Percentiles rank a stretch among this genome's conserved stretches.
Conservation (phyloP, 2,888 invertebrate genomes). For the Latrodectus elegans region DNA sequence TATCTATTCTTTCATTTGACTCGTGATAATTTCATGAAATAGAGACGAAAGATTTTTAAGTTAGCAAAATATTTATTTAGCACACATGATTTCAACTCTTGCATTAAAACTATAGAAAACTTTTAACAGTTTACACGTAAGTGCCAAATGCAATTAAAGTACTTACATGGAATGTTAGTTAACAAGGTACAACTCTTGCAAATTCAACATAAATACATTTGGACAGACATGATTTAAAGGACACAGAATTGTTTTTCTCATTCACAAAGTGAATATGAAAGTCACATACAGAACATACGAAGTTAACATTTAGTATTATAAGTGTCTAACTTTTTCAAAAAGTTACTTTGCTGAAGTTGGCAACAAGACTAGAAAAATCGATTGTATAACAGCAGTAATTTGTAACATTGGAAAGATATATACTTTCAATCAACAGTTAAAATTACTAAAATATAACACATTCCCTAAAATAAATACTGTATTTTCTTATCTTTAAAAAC, state of each 20-base stretch:
- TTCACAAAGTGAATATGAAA: background rate
- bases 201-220: background rate
- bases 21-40: no score
- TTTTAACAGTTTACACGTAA: background rate
- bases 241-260: background rate
- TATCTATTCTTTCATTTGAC: no score
- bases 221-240: background rate
- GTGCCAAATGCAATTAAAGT: constrained; percentile 4
- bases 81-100: background rate
- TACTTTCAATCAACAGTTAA: background rate
- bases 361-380: background rate
- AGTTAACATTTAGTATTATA: background rate
- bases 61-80: background rate
- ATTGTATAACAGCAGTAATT: background rate
- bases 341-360: background rate
- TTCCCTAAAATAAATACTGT: background rate
- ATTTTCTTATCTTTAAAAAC: background rate
- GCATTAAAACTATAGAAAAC: background rate
- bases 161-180: constrained; percentile 37
- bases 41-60: no score
- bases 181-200: background rate
- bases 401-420: background rate
- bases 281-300: background rate
- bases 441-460: background rate
- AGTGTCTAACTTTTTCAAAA: background rate